Evolutionary conservation across 2,113 vertebrate species (phyloP), one percentile per base, ranked within the genome.

Genomic region (Zingel zingel): DNA sequence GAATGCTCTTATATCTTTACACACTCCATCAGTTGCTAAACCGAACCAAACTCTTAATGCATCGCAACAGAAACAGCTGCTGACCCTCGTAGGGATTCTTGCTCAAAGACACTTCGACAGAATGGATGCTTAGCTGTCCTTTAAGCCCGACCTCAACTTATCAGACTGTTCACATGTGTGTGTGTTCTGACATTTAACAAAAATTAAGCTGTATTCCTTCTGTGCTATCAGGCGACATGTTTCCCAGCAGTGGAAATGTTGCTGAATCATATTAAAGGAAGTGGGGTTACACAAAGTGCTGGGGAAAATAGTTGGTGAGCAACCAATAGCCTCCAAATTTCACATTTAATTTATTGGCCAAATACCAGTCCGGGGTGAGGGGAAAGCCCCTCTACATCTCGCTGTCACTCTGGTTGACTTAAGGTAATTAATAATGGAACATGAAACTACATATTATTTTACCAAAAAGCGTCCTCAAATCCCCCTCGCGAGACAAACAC

Each of bases 401-500:
- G 11, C 25, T 70, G 48, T 2, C 54, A 19, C 7, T 57, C 9
- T 18, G 54, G 13, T 2, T 1, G 51, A 54, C 47, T 54, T 30
- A 0, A 19, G 15, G 15, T 33, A 23, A 21, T 51, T 43, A 21
- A 69, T 11, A 56, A 36, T 19, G n/a, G 48, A 83, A 87, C 66
- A 45, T 39, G 47, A 61, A 76, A 74, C 79, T 0, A 0, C 15
- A 6, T 5, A 25, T 21, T 33, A 50, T 48, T 70, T 33, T 1
- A 59, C 15, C 25, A 71, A 25, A n/a, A 77, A 27, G n/a, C 11
- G 1, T 39, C 45, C 47, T 66, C 13, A 50, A 50, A 65, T 62
- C 79, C 23, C 58, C 70, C 75, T 68, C 62, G 57, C 57, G 47
- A 68, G 59, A 82, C n/a, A 33, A 48, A 69, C 12, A 39, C 4